These are phyloP conservation scores for Salvelinus sp. DNA, from an alignment of 2,113 vertebrate genomes.

Conservation along the genomic window DNA sequence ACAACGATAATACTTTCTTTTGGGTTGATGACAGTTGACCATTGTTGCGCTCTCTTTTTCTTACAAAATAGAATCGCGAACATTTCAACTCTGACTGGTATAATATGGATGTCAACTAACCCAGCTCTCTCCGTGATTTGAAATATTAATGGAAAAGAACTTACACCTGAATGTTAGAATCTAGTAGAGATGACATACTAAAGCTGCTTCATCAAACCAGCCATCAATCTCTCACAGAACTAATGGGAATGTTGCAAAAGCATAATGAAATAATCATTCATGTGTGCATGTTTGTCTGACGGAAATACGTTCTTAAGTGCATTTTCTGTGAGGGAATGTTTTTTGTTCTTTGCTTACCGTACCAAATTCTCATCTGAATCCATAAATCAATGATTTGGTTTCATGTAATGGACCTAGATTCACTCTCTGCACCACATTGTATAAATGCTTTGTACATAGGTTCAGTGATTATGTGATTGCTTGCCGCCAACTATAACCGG, in stretches of 20 bases:
- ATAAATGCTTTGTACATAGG: conserved; percentile 45
- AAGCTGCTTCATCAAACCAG: neutral
- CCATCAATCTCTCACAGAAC: neutral
- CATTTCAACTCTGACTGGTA: neutral
- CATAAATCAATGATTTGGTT: conserved; percentile 6
- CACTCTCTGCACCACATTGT: conserved; percentile 9
- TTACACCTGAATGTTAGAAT: neutral
- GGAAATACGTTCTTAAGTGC: conserved; percentile 11
- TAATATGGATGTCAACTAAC: neutral
- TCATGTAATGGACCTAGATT: conserved; percentile 20
- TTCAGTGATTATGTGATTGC: conserved; percentile 32
- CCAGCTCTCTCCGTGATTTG: neutral
- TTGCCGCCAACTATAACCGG: conserved; percentile 26
- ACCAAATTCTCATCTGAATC: conserved; percentile 36
- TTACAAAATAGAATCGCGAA: neutral
- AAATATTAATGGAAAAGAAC: conserved; percentile 23
- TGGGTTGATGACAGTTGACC: neutral
- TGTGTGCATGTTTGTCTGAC: conserved; percentile 12
- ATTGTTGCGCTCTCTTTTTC: neutral
- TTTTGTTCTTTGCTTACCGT: neutral
- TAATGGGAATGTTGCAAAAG: neutral
- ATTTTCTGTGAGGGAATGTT: conserved; percentile 12
- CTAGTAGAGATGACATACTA: neutral
- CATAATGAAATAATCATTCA: neutral
- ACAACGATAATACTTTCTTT: neutral